Base-by-base conservation (phyloP, 2,888 invertebrate genomes). In the Dasysyrphus albostriatus region DNA sequence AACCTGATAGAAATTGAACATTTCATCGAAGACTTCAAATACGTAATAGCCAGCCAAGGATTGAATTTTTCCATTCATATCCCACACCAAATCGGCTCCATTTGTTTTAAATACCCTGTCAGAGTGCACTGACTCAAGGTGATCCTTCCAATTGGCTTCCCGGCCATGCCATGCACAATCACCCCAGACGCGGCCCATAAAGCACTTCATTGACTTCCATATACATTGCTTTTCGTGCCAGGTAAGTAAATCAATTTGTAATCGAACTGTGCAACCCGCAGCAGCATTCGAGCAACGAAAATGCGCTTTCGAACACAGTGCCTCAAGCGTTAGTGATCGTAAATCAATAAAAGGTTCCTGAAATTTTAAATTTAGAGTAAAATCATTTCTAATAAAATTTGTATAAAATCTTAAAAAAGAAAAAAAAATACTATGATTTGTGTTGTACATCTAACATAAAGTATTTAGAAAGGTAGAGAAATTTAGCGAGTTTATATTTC, bases 61-160 rank as follows among this genome's bases (percentile, higher is more conserved):
- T 34, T 91, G 90, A n/a, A 90, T 88, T n/a, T 90, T 90, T 51
- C 88, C 81, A 3, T 83, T 88, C 90, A 92, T 90, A 73, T 92
- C 89, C 92, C 92, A 92, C 2, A 89, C 88, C 29, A 92, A 84
- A 59, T 91, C 89, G 0, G 89, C 89, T 0, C 78, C 88, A 37
- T 85, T 85, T 0, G 88, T 51, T 9, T 77, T 83, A 59, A 91
- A 92, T 6, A 95, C 94, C 88, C 93, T 93, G 75, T 94, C 92
- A 69, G 92, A 92, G 89, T 95, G 95, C 14, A 93, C 92, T 37
- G 89, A 79, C 89, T 94, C 94, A 89, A 95, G 93, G 89, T 95
- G 95, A 88, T 94, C 94, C 92, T 94, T 94, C 95, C 95, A 95
- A 73, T 94, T 94, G 3, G 94, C 94, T 83, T 95, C 95, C 34